These are phyloP conservation scores for Nesometra sesokonis DNA, from an alignment of 35 echinoderm and acorn worm species.

Conservation along the genomic window DNA sequence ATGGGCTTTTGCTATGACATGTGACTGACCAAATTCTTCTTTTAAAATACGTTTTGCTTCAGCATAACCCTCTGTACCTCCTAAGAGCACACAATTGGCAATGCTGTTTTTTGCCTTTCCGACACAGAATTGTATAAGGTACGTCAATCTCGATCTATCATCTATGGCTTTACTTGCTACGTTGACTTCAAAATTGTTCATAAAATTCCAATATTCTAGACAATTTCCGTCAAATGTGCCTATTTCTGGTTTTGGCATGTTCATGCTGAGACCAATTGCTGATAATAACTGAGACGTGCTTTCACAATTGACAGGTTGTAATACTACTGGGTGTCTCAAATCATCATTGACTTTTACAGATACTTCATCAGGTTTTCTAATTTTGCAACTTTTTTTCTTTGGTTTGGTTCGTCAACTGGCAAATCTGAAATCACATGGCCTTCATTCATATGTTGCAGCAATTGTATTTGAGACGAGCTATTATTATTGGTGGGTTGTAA, in stretches of 20 bases:
- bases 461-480: no score
- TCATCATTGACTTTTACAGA: no score
- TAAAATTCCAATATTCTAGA: slow-evolving; percentile 36
- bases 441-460: no score
- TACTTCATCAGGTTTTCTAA: no score
- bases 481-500: no score
- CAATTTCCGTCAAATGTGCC: no score
- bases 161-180: slow-evolving; percentile 13
- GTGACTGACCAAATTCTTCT: slow-evolving; percentile 34
- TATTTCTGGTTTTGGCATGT: slow-evolving; percentile 22
- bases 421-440: no score
- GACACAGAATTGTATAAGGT: slow-evolving; percentile 49
- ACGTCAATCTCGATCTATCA: slow-evolving; percentile 28
- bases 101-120: slow-evolving; percentile 32
- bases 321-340: no score
- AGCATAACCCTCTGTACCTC: slow-evolving; percentile 15
- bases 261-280: not conserved
- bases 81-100: slow-evolving; percentile 41
- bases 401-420: no score
- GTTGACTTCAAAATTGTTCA: slow-evolving; percentile 33
- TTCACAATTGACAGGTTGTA: no score
- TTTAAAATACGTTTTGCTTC: slow-evolving; percentile 44
- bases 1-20: slow-evolving; percentile 36
- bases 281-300: no score
- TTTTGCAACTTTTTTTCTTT: no score